Conservation (phyloP, 2,797 vertebrate species). For the Fundulus diaphanus region DNA sequence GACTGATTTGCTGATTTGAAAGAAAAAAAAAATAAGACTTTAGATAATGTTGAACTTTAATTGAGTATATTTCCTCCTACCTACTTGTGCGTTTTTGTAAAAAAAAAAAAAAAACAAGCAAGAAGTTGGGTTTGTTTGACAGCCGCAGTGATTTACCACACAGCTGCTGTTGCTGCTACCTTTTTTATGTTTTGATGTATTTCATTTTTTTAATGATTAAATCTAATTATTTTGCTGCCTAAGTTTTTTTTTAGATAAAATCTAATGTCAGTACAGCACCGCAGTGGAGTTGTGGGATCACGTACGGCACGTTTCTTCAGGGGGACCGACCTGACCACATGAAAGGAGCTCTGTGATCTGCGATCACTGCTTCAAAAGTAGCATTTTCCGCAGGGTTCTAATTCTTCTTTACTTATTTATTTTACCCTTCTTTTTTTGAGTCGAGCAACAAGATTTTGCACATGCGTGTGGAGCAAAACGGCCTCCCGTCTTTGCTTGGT, state of each 20-base stretch:
- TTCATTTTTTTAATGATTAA: neutral
- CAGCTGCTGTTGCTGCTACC: neutral
- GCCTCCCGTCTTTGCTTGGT: constrained; percentile 58
- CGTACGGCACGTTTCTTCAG: constrained; percentile 29
- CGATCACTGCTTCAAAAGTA: constrained; percentile 10
- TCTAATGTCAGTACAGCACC: neutral
- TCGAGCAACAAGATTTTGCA: neutral
- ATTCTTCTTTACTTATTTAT: neutral
- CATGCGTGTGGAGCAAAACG: neutral
- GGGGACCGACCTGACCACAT: neutral
- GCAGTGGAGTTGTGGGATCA: constrained; percentile 10
- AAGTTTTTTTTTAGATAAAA: neutral
- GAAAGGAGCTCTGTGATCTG: neutral
- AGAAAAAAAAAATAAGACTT: neutral
- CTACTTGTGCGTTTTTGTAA: constrained; percentile 5
- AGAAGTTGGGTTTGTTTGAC: constrained; percentile 39
- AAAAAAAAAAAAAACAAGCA: too few relatives aligned
- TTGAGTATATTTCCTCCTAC: neutral
- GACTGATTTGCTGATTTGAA: too few relatives aligned
- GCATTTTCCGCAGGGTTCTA: too few relatives aligned
- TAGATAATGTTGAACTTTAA: neutral
- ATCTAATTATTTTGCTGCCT: neutral
- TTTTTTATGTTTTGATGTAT: neutral
- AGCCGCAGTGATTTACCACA: constrained; percentile 2
- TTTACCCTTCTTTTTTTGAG: too few relatives aligned